Percentiles rank a stretch among this genome's conserved stretches.
These are phyloP conservation scores for Athrips mouffetella DNA, from an alignment of 2,888 invertebrate genomes.

Conservation along the genomic window DNA sequence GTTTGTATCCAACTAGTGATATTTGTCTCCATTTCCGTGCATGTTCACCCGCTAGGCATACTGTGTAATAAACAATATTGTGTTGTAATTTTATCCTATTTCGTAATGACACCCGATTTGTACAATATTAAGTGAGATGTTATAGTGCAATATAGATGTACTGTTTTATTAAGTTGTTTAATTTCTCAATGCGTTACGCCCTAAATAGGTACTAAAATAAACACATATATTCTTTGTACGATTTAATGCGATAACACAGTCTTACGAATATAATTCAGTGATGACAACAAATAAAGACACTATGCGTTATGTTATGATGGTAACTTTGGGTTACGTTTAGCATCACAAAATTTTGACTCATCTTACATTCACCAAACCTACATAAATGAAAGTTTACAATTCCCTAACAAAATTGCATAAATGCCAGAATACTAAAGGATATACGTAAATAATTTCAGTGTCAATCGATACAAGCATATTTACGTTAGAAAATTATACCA, in stretches of 20 bases:
- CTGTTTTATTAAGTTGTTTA: conserved; percentile 56
- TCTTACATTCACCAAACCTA: conserved; percentile 31
- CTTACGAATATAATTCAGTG: conserved; percentile 66
- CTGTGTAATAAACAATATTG: conserved; percentile 42
- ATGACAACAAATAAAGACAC: conserved; percentile 63
- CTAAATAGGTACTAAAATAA: conserved; percentile 13
- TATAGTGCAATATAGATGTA: conserved; percentile 78
- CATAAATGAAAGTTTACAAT: conserved; percentile 10
- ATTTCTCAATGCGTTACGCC: conserved; percentile 30
- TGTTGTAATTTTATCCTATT: conserved; percentile 36
- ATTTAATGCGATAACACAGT: conserved; percentile 75
- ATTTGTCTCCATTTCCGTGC: background rate
- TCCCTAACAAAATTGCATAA: background rate
- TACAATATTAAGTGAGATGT: conserved; percentile 74
- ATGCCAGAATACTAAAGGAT: conserved; percentile 5
- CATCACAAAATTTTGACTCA: conserved; percentile 55
- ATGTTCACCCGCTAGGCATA: conserved; percentile 46
- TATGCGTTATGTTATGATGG: conserved; percentile 58
- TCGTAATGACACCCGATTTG: conserved; percentile 58
- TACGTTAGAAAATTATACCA: conserved; percentile 8
- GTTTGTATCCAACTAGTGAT: background rate
- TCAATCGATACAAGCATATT: background rate
- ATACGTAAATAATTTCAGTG: conserved; percentile 1
- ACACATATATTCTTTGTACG: conserved; percentile 52
- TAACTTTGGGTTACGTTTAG: conserved; percentile 59